Evolutionary conservation across 1,140 invertebrate genomes (phyloP).

Genomic region (Pissodes strobi): DNA sequence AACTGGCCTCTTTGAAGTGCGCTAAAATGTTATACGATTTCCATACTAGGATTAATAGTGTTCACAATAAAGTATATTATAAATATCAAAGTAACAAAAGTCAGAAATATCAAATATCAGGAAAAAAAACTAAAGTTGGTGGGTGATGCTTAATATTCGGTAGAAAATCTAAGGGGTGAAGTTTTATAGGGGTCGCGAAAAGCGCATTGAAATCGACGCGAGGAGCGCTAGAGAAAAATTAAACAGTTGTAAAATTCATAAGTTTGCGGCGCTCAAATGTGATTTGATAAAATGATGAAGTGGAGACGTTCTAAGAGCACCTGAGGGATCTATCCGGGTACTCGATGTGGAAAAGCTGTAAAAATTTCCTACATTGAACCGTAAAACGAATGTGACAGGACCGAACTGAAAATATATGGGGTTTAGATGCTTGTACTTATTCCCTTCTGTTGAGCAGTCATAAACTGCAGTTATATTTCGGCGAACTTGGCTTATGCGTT

Average conservation of each 20-base stretch:
- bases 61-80: too few species aligned
- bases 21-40: too few species aligned
- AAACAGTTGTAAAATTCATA: slow-evolving; percentile 40
- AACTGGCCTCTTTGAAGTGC: too few species aligned
- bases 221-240: slow-evolving; percentile 31
- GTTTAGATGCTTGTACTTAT: not conserved
- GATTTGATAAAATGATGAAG: slow-evolving; percentile 37
- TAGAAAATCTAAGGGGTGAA: slow-evolving; percentile 10
- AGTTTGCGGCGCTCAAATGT: slow-evolving; percentile 38
- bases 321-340: slow-evolving; percentile 30
- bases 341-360: slow-evolving; percentile 6
- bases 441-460: not conserved
- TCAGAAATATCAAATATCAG: too few species aligned
- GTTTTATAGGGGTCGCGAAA: slow-evolving; percentile 32
- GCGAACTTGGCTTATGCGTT: not conserved
- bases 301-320: slow-evolving; percentile 24
- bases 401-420: too few species aligned
- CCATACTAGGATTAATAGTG: too few species aligned
- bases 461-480: not conserved
- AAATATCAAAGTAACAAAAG: too few species aligned
- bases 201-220: slow-evolving; percentile 25
- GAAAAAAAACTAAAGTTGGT: too few species aligned
- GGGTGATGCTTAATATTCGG: too few species aligned
- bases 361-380: slow-evolving; percentile 20
- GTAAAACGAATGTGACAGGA: slow-evolving; percentile 11